phyloP scores from a whole-genome alignment of 2,797 vertebrate genomes.

The Artibeus lituratus region DNA sequence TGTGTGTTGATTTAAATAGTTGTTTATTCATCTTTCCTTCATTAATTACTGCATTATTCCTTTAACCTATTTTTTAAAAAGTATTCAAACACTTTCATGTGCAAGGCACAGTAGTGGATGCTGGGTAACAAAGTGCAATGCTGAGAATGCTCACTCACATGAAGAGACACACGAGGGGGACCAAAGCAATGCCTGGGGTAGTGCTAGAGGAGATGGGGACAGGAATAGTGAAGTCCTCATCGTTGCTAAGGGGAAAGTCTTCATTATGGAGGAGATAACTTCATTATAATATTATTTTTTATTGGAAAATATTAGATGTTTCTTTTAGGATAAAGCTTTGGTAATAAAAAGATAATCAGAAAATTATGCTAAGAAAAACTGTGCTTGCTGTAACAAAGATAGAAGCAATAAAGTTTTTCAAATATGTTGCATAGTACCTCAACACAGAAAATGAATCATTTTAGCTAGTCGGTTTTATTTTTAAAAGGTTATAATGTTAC shows the following conservation, averaged over 20 bases:
- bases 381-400: not conserved
- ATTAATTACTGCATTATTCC: not conserved
- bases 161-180: accelerated
- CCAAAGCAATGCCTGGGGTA: not conserved
- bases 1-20: not conserved
- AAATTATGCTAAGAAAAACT: not conserved
- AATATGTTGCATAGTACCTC: not conserved
- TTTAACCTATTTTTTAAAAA: not conserved
- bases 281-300: not conserved
- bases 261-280: not conserved
- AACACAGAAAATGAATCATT: not conserved
- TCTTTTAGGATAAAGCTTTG: constrained; percentile 24
- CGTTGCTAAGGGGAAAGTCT: not conserved
- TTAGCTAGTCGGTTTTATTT: constrained; percentile 51
- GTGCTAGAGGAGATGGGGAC: too few species aligned
- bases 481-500: constrained; percentile 1
- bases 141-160: not conserved
- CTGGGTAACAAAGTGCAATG: not conserved
- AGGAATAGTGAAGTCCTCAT: not conserved
- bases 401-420: not conserved
- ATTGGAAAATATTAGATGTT: not conserved
- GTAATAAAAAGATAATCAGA: not conserved
- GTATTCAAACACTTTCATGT: not conserved
- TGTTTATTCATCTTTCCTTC: not conserved
- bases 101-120: not conserved